phyloP scores from a whole-genome alignment of 2,888 invertebrate genomes.

The Drosophila neoperkinsi region DNA sequence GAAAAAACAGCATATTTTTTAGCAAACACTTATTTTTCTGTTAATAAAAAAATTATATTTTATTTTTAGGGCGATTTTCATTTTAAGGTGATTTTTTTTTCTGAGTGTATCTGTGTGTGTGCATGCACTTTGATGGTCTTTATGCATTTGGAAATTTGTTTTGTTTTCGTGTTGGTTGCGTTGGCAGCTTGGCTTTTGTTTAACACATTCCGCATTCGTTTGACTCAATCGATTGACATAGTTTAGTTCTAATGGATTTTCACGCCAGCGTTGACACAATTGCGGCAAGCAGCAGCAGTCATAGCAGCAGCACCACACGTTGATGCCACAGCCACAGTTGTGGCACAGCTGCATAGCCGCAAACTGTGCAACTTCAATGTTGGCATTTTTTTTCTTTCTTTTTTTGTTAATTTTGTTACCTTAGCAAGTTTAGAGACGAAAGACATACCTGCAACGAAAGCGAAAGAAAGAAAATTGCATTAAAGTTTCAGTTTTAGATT shows the following conservation, averaged over 20 bases:
- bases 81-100: background rate
- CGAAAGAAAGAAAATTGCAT: slow-evolving; percentile 61
- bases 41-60: no score
- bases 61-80: background rate
- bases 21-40: no score
- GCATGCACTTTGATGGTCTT: slow-evolving; percentile 33
- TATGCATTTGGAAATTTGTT: slow-evolving; percentile 49
- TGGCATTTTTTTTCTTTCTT: slow-evolving; percentile 34
- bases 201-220: slow-evolving; percentile 58
- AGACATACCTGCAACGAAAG: slow-evolving; percentile 68
- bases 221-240: slow-evolving; percentile 77
- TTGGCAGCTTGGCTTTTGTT: slow-evolving; percentile 6
- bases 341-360: slow-evolving; percentile 18
- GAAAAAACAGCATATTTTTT: no score
- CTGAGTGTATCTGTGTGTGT: slow-evolving; percentile 13
- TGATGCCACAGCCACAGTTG: slow-evolving; percentile 29
- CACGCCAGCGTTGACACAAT: slow-evolving; percentile 77
- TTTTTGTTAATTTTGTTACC: slow-evolving; percentile 27
- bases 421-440: slow-evolving; percentile 32
- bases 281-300: slow-evolving; percentile 43
- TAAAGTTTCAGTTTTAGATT: slow-evolving; percentile 53
- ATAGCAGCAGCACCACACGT: slow-evolving; percentile 19
- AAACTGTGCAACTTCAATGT: slow-evolving; percentile 44
- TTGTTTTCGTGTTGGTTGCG: slow-evolving; percentile 30
- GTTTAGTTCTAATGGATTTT: slow-evolving; percentile 80